Evolutionary conservation across 2,888 invertebrate species (phyloP).

Genomic region (Bugulina stolonifera): DNA sequence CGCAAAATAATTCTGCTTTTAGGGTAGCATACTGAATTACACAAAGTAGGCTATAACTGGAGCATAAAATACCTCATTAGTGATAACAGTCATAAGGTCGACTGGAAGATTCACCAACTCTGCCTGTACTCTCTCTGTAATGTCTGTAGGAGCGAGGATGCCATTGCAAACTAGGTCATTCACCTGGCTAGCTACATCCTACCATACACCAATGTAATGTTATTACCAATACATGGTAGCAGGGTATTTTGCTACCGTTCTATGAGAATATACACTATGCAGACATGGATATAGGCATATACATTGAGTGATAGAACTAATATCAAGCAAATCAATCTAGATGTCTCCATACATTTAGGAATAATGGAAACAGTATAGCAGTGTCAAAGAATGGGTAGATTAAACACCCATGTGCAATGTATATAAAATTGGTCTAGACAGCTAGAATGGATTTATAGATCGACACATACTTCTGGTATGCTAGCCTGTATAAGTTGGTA

Average conservation of each 20-base stretch:
- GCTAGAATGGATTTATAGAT: not conserved
- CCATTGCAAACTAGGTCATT: not conserved
- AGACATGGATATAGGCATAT: too few relatives aligned
- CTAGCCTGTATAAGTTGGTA: constrained; percentile 1
- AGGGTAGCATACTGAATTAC: too few relatives aligned
- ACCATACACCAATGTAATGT: too few relatives aligned
- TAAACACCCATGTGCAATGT: not conserved
- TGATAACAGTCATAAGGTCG: constrained; percentile 3
- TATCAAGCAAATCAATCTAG: too few relatives aligned
- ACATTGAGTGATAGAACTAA: too few relatives aligned
- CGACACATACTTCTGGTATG: not conserved
- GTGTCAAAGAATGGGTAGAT: not conserved
- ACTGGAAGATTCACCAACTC: constrained; percentile 1
- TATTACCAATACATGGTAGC: too few relatives aligned
- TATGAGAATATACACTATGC: too few relatives aligned
- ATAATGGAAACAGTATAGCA: not conserved
- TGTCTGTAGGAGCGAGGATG: not conserved
- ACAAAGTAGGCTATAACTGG: too few relatives aligned
- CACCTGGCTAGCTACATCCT: constrained; percentile 14
- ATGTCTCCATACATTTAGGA: too few relatives aligned
- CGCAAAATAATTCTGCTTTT: too few relatives aligned
- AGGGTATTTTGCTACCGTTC: too few relatives aligned
- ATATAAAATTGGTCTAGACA: not conserved
- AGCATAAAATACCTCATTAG: constrained; percentile 22
- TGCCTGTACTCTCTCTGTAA: not conserved